Conservation (phyloP, 2,888 invertebrate species). For the Trachelus tabidus region DNA sequence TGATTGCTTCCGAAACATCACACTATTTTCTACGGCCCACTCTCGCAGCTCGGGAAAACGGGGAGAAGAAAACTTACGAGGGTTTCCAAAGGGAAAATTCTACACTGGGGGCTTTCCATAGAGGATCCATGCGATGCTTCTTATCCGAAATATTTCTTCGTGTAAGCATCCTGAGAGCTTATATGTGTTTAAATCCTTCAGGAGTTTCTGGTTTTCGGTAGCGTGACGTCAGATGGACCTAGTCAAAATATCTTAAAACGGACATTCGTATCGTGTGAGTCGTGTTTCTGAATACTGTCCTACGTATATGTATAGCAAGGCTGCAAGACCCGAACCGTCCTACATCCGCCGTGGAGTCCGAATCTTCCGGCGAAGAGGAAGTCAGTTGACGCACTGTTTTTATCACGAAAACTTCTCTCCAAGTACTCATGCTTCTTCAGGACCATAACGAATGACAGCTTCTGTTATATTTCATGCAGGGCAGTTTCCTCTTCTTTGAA, state of each 20-base stretch:
- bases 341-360: neutral
- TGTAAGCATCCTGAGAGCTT: neutral
- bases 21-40: constrained; percentile 31
- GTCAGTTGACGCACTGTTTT: constrained; percentile 21
- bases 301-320: neutral
- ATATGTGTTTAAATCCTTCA: neutral
- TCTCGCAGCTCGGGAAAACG: neutral
- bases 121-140: neutral
- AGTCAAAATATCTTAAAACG: neutral
- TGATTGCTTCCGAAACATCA: constrained; percentile 44
- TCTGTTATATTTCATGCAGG: constrained; percentile 16
- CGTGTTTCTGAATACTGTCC: neutral
- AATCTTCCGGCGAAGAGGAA: neutral
- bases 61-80: neutral
- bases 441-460: constrained; percentile 27
- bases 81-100: neutral
- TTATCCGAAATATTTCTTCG: neutral
- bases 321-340: neutral
- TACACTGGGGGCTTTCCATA: neutral
- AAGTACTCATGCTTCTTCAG: constrained; percentile 22
- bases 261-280: neutral
- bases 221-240: neutral
- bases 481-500: constrained; percentile 17
- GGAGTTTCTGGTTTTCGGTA: neutral
- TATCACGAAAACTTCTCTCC: constrained; percentile 18